These are phyloP conservation scores for Orientallactaga bullata DNA, from an alignment of 2,113 vertebrate genomes.

Conservation along the genomic window DNA sequence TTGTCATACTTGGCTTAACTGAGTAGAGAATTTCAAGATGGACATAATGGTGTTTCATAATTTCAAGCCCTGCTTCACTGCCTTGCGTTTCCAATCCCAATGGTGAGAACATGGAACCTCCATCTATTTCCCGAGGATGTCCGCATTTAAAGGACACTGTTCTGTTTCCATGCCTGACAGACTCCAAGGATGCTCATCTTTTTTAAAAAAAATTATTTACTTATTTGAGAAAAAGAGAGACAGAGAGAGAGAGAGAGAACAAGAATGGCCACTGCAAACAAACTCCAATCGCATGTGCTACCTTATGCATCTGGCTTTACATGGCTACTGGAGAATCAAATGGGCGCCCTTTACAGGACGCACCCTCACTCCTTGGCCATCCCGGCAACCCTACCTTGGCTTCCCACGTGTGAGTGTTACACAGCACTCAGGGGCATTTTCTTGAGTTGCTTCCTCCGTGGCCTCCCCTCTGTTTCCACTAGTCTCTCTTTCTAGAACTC, in stretches of 20 bases:
- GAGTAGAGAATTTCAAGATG: not conserved
- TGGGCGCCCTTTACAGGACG: too few species aligned
- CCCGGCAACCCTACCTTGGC: not conserved
- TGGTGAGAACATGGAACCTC: not conserved
- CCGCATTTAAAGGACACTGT: not conserved
- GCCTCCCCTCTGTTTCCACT: not conserved
- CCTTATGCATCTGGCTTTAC: too few species aligned
- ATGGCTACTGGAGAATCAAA: too few species aligned
- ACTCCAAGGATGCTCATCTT: not conserved
- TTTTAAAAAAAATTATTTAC: too few species aligned
- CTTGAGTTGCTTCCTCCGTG: not conserved
- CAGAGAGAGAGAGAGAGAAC: too few species aligned
- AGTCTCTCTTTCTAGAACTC: not conserved
- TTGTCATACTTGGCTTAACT: not conserved
- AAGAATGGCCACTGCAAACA: too few species aligned
- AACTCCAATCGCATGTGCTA: too few species aligned
- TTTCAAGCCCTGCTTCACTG: not conserved
- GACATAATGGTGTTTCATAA: not conserved
- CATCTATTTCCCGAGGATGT: rapidly evolving
- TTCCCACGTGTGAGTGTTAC: not conserved
- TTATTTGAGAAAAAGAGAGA: too few species aligned
- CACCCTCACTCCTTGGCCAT: too few species aligned
- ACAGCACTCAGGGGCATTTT: not conserved
- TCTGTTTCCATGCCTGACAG: not conserved
- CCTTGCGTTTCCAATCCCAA: not conserved